Evolutionary conservation across 2,888 invertebrate species (phyloP), one percentile per base, ranked within the genome.

Genomic region (Eucera pruinosa): DNA sequence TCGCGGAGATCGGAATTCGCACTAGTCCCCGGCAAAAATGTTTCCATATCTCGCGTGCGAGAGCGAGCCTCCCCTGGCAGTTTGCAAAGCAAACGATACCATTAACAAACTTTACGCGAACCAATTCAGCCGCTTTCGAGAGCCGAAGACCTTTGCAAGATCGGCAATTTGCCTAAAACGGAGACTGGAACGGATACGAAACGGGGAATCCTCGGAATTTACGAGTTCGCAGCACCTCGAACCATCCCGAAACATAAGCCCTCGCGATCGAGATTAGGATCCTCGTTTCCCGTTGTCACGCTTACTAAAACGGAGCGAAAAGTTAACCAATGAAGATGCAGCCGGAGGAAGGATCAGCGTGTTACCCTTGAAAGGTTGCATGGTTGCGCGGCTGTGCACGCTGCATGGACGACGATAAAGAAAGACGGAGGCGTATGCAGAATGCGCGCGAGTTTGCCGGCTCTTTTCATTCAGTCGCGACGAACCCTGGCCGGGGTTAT

Each of bases 381-480:
- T n/a, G n/a, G n/a, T n/a, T n/a, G n/a, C n/a, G n/a, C n/a, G n/a
- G n/a, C n/a, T 15, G 20, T 1, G 20, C 6, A 15, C 2, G 2
- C 4, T 27, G 33, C 36, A 20, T 23, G 36, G 23, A 41, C 23
- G 39, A 30, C 36, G 30, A 36, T 52, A 36, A 55, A n/a, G n/a
- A 20, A 11, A 11, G 36, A 30, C 30, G 23, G 18, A 41, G 20
- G 9, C n/a, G 33, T 9, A 36, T 33, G 41, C n/a, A n/a, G n/a
- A n/a, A n/a, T n/a, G n/a, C n/a, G n/a, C n/a, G 39, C 54, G 20
- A 58, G 62, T 64, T 45, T 45, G 57, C 54, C 57, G 48, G 62
- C 66, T 52, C 60, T 39, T 71, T 57, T 77, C 80, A 74, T 82
- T 80, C 41, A 79, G 60, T 74, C 60, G 30, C 66, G 73, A 73